Conservation (phyloP, 2,113 vertebrate genomes). For the Takifugu bimaculatus region DNA sequence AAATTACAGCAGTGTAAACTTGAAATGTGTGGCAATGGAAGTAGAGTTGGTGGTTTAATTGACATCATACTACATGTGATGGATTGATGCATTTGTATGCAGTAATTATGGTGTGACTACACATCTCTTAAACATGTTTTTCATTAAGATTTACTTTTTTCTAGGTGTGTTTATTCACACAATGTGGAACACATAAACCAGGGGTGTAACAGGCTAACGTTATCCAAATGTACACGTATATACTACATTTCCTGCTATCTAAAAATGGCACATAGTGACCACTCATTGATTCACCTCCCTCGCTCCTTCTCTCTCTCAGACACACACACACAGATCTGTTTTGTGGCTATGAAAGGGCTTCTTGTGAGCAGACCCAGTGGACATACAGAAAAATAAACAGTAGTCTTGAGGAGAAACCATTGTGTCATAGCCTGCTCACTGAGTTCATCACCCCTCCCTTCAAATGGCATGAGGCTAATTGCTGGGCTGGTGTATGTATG, state of each 20-base stretch:
- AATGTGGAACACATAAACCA: background rate
- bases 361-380: constrained; percentile 50
- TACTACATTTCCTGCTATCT: constrained; percentile 26
- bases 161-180: constrained; percentile 7
- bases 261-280: constrained; percentile 36
- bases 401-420: constrained; percentile 56
- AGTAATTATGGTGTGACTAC: constrained; percentile 36
- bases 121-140: constrained; percentile 34
- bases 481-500: constrained; percentile 5
- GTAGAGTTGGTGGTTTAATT: constrained; percentile 40
- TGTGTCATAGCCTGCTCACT: constrained; percentile 51
- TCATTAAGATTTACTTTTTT: constrained; percentile 54
- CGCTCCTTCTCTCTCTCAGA: constrained; percentile 1
- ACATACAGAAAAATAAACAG: constrained; percentile 63
- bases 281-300: background rate
- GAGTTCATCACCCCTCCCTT: constrained; percentile 21
- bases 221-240: constrained; percentile 24
- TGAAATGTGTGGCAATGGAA: constrained; percentile 32
- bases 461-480: constrained; percentile 31
- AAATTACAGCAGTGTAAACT: constrained; percentile 27
- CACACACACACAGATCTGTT: constrained; percentile 25
- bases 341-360: constrained; percentile 58
- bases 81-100: constrained; percentile 13
- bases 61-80: constrained; percentile 41
- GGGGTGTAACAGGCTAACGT: constrained; percentile 1